Evolutionary conservation across 2,797 vertebrate genomes (phyloP), one percentile per base, ranked within the genome.

Genomic region (Ctenosaura bakeri): DNA sequence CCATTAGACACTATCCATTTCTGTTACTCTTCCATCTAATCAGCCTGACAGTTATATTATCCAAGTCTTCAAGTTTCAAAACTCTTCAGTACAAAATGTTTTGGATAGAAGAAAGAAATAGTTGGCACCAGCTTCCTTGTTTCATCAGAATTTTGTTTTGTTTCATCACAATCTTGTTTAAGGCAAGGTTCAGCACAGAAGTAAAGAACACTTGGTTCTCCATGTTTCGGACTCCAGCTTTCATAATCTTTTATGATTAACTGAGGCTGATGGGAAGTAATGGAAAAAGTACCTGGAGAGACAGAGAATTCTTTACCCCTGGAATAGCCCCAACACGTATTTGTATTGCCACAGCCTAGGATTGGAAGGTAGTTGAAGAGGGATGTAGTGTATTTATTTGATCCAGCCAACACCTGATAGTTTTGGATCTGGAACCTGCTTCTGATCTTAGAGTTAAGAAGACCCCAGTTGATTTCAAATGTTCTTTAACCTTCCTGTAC

Each of bases 1-100:
- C 18, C 89, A 38, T 0, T 69, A 90, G 91, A 38, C 56, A 54
- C 46, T 5, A 4, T 24, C 76, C 54, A 87, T 42, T 87, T 94
- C 46, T 87, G 93, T 88, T 91, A 13, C n/a, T 62, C 90, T 93
- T 91, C 64, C 88, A 73, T 8, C 77, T 73, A 6, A 74, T 85
- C 50, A 88, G 85, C 69, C 4, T 42, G 92, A 88, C 91, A 93
- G 52, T 93, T 85, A 38, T 22, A 7, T 62, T 90, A 82, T 13
- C 2, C 29, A 77, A 89, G 2, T 64, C 64, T 20, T 93, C 52
- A 83, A 42, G 88, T 92, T 94, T 92, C 86, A 87, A 94, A 81
- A 10, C 87, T 85, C 90, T 90, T 86, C 83, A 87, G 81, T 46
- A 89, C 0, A 84, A 42, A 32, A 29, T 90, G 81, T 84, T 90